Percentiles rank a stretch among this genome's conserved stretches.
phyloP scores from a whole-genome alignment of 2,797 vertebrate genomes.

The Tauraco hartlaubi region DNA sequence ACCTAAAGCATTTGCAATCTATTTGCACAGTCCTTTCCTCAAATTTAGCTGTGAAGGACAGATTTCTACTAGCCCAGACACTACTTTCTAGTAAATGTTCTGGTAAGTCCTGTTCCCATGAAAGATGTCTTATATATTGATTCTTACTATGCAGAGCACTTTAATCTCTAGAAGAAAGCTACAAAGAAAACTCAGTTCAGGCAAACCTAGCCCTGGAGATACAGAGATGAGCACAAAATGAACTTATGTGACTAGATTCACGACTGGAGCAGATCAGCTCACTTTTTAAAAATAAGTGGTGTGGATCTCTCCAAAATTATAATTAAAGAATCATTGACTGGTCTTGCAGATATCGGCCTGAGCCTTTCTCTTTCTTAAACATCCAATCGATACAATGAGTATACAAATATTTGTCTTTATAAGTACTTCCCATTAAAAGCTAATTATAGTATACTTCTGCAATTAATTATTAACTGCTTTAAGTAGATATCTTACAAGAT shows the following conservation, averaged over 20 bases:
- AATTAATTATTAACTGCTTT: constrained; percentile 9
- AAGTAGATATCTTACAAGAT: neutral
- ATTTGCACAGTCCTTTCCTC: neutral
- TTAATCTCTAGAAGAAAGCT: neutral
- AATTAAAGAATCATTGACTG: neutral
- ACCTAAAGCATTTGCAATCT: neutral
- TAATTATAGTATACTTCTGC: neutral
- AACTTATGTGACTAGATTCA: neutral
- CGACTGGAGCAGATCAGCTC: neutral
- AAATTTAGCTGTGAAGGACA: neutral
- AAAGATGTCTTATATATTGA: neutral
- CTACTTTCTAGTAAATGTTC: neutral
- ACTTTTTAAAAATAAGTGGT: neutral
- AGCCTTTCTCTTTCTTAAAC: neutral
- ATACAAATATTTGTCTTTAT: constrained; percentile 37
- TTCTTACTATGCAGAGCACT: neutral
- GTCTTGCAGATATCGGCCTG: neutral
- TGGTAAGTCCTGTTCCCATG: neutral
- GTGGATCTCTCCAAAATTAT: neutral
- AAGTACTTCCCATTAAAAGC: constrained; percentile 15
- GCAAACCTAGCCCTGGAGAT: neutral
- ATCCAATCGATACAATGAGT: neutral
- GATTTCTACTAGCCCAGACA: neutral
- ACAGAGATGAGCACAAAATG: neutral
- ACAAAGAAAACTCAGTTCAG: neutral